A percentile compares a stretch with the other conserved stretches of the same genome.
Evolutionary conservation across 1,140 invertebrate species (phyloP).

Genomic region (Cydia splendana): DNA sequence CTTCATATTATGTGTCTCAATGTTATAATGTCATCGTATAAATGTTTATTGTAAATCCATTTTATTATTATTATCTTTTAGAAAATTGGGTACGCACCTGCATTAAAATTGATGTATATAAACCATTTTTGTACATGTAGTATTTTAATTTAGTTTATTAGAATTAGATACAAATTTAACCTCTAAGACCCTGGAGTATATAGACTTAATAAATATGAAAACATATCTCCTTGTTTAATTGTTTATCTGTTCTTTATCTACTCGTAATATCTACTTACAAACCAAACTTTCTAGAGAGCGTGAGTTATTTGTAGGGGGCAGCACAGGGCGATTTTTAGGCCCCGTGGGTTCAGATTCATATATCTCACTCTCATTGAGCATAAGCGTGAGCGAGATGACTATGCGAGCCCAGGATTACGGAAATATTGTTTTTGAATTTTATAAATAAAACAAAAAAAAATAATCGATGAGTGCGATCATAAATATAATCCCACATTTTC

Average conservation of each 20-base stretch:
- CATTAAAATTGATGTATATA: constrained; percentile 31
- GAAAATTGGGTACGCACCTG: constrained; percentile 10
- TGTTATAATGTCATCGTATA: constrained; percentile 29
- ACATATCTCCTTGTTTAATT: neutral
- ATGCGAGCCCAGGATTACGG: no score
- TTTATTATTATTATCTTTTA: constrained; percentile 16
- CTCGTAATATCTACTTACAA: no score
- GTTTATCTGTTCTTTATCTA: neutral
- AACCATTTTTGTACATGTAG: constrained; percentile 65
- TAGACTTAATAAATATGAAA: constrained; percentile 42
- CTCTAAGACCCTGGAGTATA: constrained; percentile 68
- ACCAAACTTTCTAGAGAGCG: no score
- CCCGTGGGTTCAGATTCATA: no score
- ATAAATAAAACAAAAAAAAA: no score
- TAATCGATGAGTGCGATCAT: no score
- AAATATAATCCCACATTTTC: no score
- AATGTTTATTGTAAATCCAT: constrained; percentile 33
- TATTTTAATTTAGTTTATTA: constrained; percentile 69
- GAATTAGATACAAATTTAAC: constrained; percentile 67
- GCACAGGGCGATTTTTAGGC: no score
- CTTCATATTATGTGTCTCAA: constrained; percentile 28
- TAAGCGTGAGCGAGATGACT: no score
- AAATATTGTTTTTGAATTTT: no score
- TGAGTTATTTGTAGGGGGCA: no score
- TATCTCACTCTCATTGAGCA: no score